Evolutionary conservation across 2,113 vertebrate species (phyloP).

Genomic region (Misgurnus mizolepis): DNA sequence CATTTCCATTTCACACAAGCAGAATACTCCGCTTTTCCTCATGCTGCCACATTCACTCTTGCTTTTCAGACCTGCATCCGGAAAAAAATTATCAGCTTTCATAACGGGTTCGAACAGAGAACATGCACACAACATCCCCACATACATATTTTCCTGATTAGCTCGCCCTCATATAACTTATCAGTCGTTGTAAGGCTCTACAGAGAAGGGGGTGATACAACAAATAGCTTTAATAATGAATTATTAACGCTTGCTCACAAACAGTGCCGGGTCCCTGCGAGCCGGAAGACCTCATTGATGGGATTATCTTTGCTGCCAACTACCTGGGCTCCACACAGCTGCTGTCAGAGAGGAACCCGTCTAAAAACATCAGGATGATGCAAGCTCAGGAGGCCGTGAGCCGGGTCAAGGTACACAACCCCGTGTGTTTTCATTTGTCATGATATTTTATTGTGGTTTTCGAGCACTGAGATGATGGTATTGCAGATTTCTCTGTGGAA

Average conservation of each 20-base stretch:
- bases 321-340: conserved; percentile 98
- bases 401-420: conserved; percentile 88
- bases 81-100: conserved; percentile 2
- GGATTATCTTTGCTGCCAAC: conserved; percentile 98
- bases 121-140: background rate
- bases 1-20: conserved; percentile 64
- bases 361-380: conserved; percentile 99
- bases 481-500: conserved; percentile 29
- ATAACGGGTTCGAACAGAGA: conserved; percentile 2
- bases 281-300: conserved; percentile 97
- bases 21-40: conserved; percentile 55
- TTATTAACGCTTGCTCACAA: conserved; percentile 11
- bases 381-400: conserved; percentile 98
- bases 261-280: conserved; percentile 97
- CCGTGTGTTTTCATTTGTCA: background rate
- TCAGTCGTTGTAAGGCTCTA: conserved; percentile 21
- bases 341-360: conserved; percentile 95
- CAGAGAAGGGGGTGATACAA: conserved; percentile 38
- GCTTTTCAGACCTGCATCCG: background rate
- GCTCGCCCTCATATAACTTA: conserved; percentile 44
- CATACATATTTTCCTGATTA: conserved; percentile 14
- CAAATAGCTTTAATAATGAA: conserved; percentile 44
- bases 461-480: background rate
- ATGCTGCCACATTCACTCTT: conserved; percentile 44
- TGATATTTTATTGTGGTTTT: background rate